Percentiles rank a stretch among this genome's conserved stretches.
phyloP scores from a whole-genome alignment of 2,888 invertebrate genomes.

The Ophonus ardosiacus region DNA sequence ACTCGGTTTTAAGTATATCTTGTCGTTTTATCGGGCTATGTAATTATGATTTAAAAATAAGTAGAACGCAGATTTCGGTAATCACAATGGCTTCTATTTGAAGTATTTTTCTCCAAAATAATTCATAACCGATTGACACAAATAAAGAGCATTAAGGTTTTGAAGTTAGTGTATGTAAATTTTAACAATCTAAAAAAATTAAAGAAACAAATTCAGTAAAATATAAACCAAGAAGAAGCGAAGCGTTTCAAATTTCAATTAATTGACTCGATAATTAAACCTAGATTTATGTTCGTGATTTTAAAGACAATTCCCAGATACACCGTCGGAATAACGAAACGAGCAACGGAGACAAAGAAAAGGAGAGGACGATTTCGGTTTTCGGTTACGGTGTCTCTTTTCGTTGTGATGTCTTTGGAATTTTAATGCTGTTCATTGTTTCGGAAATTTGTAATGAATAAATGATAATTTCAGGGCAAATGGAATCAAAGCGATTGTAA shows the following conservation, averaged over 20 bases:
- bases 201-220: background rate
- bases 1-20: background rate
- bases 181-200: background rate
- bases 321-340: background rate
- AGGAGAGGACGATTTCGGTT: background rate
- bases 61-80: background rate
- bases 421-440: slow-evolving; percentile 47
- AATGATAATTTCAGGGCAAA: slow-evolving; percentile 40
- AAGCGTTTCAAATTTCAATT: slow-evolving; percentile 13
- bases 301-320: background rate
- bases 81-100: background rate
- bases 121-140: background rate
- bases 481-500: slow-evolving; percentile 36
- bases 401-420: slow-evolving; percentile 2
- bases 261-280: slow-evolving; percentile 37
- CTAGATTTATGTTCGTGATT: slow-evolving; percentile 13
- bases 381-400: slow-evolving; percentile 7
- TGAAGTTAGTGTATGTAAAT: background rate
- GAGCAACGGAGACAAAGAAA: slow-evolving; percentile 6
- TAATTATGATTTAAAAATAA: background rate
- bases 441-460: slow-evolving; percentile 52
- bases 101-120: background rate
- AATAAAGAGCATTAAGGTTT: background rate
- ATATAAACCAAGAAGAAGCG: background rate
- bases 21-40: background rate